Percentiles rank a stretch among this genome's conserved stretches.
Conservation (phyloP, 2,797 vertebrate genomes). For the Dendrocincla tyrannina region DNA sequence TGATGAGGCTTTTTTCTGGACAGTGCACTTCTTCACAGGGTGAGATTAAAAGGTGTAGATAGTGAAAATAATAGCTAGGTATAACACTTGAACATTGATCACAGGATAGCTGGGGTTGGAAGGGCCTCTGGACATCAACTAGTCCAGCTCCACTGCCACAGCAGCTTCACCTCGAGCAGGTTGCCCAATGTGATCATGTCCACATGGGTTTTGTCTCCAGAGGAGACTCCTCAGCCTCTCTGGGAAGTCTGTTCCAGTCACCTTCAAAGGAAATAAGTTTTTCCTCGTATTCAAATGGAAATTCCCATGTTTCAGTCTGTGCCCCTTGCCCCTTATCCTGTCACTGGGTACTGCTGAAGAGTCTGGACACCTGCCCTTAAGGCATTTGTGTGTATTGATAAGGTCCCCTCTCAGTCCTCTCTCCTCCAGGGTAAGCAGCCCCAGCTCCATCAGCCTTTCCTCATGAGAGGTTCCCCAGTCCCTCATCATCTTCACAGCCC, state of each 20-base stretch:
- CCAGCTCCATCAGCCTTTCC: too few species aligned
- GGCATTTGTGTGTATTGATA: too few species aligned
- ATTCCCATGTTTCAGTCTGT: too few species aligned
- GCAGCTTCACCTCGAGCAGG: neutral
- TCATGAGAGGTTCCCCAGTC: too few species aligned
- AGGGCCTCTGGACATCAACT: neutral
- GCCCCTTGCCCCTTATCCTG: too few species aligned
- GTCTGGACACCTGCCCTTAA: too few species aligned
- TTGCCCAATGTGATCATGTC: neutral
- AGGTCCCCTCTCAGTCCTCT: too few species aligned
- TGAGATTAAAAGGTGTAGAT: neutral
- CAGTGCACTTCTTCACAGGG: fast-evolving
- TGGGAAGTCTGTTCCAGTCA: neutral
- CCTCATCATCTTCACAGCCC: too few species aligned
- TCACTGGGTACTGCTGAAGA: too few species aligned
- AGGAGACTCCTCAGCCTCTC: neutral
- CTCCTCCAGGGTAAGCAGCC: too few species aligned
- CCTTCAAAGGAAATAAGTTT: too few species aligned
- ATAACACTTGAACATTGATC: fast-evolving
- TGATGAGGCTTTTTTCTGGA: neutral
- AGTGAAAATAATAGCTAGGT: neutral
- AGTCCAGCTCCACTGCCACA: neutral
- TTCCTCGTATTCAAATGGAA: too few species aligned
- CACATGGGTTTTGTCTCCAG: neutral
- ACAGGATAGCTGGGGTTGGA: neutral